Evolutionary conservation across 2,888 invertebrate genomes (phyloP).

Genomic region (Coelinius sp.): DNA sequence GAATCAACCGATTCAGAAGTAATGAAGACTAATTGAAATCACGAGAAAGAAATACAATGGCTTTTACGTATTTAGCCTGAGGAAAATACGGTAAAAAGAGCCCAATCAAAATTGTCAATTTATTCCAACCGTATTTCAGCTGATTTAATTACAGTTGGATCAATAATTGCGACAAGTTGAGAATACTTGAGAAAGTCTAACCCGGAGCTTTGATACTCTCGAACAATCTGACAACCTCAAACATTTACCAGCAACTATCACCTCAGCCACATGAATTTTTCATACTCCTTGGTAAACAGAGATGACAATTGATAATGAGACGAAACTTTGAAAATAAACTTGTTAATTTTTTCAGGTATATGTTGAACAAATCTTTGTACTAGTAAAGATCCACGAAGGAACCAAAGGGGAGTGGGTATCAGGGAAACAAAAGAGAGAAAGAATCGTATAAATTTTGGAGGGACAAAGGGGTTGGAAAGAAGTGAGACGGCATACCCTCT

Average conservation of each 20-base stretch:
- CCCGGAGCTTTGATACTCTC: background rate
- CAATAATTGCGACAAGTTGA: background rate
- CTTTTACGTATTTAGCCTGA: background rate
- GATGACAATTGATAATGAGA: conserved; percentile 10
- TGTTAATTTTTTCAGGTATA: conserved; percentile 8
- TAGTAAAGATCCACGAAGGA: background rate
- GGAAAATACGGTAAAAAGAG: no score
- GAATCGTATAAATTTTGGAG: conserved; percentile 2
- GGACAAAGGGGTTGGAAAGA: background rate
- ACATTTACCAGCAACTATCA: background rate
- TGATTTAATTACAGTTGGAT: conserved; percentile 2
- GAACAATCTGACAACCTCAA: background rate
- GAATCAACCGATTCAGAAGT: background rate
- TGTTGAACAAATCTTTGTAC: conserved; percentile 2
- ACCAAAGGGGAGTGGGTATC: background rate
- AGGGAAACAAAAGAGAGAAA: background rate
- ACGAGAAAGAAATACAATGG: background rate
- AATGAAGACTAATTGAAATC: background rate
- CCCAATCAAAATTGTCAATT: background rate
- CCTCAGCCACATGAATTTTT: conserved; percentile 12
- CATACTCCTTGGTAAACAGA: conserved; percentile 3
- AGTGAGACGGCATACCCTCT: background rate
- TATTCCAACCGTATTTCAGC: background rate
- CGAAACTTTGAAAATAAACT: background rate
- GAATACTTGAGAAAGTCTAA: background rate